A percentile compares a stretch with the other conserved stretches of the same genome.
Conservation (phyloP, 2,888 invertebrate species). For the Scelioninae gen. 1 region DNA sequence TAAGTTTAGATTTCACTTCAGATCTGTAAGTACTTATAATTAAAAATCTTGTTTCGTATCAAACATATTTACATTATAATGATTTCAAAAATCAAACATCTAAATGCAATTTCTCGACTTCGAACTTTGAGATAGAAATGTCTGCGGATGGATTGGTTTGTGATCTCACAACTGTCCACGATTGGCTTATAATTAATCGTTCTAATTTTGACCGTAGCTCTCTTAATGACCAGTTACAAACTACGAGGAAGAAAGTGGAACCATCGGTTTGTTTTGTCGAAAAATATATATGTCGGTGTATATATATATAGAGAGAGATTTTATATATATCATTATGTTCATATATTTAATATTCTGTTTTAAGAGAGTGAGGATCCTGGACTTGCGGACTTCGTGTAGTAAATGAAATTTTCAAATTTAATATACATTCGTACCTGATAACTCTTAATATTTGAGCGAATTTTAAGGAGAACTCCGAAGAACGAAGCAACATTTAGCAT, state of each 20-base stretch:
- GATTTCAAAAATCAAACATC: too few relatives aligned
- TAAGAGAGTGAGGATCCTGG: too few relatives aligned
- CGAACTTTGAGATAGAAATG: slow-evolving; percentile 33
- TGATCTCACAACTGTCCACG: neutral
- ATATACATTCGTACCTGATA: too few relatives aligned
- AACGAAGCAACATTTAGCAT: too few relatives aligned
- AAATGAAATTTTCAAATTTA: too few relatives aligned
- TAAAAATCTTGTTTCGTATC: slow-evolving; percentile 40
- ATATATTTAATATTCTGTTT: too few relatives aligned
- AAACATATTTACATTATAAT: slow-evolving; percentile 1
- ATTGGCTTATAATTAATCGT: slow-evolving; percentile 4
- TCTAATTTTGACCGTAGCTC: slow-evolving; percentile 44
- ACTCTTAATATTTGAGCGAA: too few relatives aligned
- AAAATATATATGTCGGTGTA: slow-evolving; percentile 48
- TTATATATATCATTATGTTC: slow-evolving; percentile 16
- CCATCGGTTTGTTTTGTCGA: slow-evolving; percentile 30
- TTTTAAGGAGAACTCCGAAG: too few relatives aligned
- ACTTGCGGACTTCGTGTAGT: too few relatives aligned
- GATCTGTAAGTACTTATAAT: slow-evolving; percentile 47
- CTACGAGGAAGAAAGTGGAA: slow-evolving; percentile 55
- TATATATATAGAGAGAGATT: slow-evolving; percentile 28
- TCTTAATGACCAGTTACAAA: slow-evolving; percentile 21
- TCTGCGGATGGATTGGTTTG: slow-evolving; percentile 23
- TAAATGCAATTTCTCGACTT: slow-evolving; percentile 7
- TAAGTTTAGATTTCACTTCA: too few relatives aligned